Evolutionary conservation across 1,140 invertebrate genomes (phyloP).

Genomic region (Drosophila nasuta): DNA sequence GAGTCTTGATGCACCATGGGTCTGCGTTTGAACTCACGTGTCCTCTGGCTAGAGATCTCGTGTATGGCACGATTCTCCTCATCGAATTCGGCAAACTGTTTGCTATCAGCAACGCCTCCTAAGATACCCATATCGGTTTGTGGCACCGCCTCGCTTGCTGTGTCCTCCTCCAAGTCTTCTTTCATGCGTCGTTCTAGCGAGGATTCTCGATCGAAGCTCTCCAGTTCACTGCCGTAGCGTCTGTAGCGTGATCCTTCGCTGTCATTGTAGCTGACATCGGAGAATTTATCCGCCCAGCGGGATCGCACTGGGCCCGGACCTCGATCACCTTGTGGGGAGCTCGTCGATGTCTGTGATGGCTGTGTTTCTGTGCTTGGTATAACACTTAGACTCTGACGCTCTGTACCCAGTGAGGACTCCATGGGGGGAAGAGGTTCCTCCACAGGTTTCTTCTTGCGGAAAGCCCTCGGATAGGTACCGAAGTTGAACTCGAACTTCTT

Average conservation of each 20-base stretch:
- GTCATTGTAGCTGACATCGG: slow-evolving; percentile 85
- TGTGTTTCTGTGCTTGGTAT: slow-evolving; percentile 84
- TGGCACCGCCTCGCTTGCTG: slow-evolving; percentile 68
- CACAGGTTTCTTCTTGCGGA: slow-evolving; percentile 87
- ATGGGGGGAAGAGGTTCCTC: slow-evolving; percentile 73
- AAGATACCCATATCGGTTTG: slow-evolving; percentile 71
- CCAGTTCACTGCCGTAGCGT: slow-evolving; percentile 79
- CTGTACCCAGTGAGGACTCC: slow-evolving; percentile 73
- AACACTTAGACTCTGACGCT: slow-evolving; percentile 77
- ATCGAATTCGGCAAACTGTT: slow-evolving; percentile 83
- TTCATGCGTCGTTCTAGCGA: slow-evolving; percentile 83
- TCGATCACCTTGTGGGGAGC: slow-evolving; percentile 85
- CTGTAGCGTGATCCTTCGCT: slow-evolving; percentile 81
- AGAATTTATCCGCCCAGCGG: slow-evolving; percentile 86
- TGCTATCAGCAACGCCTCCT: slow-evolving; percentile 70
- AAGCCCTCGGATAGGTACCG: slow-evolving; percentile 90
- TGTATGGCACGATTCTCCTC: slow-evolving; percentile 84
- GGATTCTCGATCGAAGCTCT: slow-evolving; percentile 85
- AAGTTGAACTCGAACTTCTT: slow-evolving; percentile 90
- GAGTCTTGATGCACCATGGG: slow-evolving; percentile 83
- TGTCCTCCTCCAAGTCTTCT: slow-evolving; percentile 76
- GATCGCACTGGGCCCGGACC: slow-evolving; percentile 84
- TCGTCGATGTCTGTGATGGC: slow-evolving; percentile 85
- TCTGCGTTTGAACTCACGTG: slow-evolving; percentile 78
- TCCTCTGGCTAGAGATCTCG: slow-evolving; percentile 77